phyloP scores from a whole-genome alignment of 2,888 invertebrate genomes.

The Tenthredo amoena region DNA sequence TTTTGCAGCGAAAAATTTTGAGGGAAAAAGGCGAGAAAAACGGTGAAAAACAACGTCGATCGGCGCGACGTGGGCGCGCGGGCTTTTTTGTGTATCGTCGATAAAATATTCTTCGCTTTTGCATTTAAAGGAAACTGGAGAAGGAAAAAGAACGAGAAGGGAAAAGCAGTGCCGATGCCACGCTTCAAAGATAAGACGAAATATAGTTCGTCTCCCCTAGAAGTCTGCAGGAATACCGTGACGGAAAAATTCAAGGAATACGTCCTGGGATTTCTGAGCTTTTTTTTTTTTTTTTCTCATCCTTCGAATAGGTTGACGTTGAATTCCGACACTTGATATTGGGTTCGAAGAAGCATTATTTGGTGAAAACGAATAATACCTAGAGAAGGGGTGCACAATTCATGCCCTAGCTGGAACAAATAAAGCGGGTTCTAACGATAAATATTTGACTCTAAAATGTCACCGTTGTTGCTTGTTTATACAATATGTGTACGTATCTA shows the following conservation, averaged over 20 bases:
- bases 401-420: neutral
- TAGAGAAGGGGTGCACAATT: neutral
- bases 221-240: constrained; percentile 18
- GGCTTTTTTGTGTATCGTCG: constrained; percentile 18
- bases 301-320: neutral
- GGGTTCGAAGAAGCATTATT: neutral
- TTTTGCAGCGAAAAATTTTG: constrained; percentile 20
- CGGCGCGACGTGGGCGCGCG: neutral
- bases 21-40: constrained; percentile 25
- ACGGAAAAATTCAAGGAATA: constrained; percentile 19
- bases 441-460: constrained; percentile 36
- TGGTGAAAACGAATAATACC: neutral
- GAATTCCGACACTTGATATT: constrained; percentile 18
- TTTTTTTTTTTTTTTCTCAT: neutral
- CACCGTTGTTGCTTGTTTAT: neutral
- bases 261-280: constrained; percentile 7
- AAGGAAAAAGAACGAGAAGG: constrained; percentile 2
- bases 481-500: neutral
- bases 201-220: constrained; percentile 19
- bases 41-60: constrained; percentile 33
- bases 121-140: constrained; percentile 38
- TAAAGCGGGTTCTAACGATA: neutral
- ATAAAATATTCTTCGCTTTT: constrained; percentile 46
- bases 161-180: constrained; percentile 37
- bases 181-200: constrained; percentile 41